These are phyloP conservation scores for Oconnorella tubifera DNA, from an alignment of 2,888 invertebrate genomes.

Conservation along the genomic window DNA sequence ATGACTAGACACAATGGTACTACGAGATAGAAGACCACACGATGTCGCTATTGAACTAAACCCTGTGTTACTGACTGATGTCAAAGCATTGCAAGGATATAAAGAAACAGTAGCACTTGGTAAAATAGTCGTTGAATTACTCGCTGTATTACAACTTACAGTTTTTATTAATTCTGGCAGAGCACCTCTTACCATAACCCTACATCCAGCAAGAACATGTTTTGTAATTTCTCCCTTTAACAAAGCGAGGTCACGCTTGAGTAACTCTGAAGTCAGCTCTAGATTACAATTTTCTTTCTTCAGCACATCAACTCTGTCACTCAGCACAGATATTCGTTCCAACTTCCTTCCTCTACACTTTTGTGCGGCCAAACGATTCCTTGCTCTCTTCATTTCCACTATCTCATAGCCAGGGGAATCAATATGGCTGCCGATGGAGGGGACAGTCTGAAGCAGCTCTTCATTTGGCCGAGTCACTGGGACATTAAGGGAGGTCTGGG, in stretches of 20 bases:
- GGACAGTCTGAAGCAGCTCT: neutral
- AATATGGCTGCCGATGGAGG: neutral
- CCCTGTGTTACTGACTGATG: no score
- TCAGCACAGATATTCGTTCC: slow-evolving; percentile 88
- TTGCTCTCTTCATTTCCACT: slow-evolving; percentile 86
- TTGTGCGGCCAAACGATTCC: slow-evolving; percentile 94
- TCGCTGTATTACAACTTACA: no score
- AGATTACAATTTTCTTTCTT: slow-evolving; percentile 86
- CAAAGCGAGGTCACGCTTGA: neutral
- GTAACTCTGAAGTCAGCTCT: slow-evolving; percentile 69
- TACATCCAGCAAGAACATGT: neutral
- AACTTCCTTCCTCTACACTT: slow-evolving; percentile 94
- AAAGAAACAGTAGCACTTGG: no score
- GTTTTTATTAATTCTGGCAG: no score
- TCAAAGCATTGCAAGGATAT: no score
- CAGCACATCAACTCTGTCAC: slow-evolving; percentile 84
- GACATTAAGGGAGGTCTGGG: neutral
- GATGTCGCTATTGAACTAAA: no score
- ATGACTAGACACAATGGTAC: no score
- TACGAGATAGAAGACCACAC: no score
- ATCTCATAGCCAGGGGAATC: slow-evolving; percentile 51
- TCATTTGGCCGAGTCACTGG: neutral
- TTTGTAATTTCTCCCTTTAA: neutral
- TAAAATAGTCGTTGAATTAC: no score
- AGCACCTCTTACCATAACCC: no score